A percentile compares a stretch with the other conserved stretches of the same genome.
Conservation (phyloP, 2,797 vertebrate genomes). For the Onychomys torridus region DNA sequence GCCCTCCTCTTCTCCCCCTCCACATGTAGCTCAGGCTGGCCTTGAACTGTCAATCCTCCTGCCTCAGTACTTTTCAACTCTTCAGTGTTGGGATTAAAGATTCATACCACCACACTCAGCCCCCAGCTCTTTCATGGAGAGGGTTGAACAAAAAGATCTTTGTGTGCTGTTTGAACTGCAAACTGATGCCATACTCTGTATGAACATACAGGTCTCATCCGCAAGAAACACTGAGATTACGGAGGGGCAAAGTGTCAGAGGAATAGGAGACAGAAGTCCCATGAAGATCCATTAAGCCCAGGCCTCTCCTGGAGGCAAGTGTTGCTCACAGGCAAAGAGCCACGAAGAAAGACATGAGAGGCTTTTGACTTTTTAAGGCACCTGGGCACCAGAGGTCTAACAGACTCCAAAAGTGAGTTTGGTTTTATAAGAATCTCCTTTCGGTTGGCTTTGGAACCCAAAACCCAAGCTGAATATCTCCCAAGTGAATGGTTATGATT, state of each 20-base stretch:
- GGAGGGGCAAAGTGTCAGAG: not conserved
- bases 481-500: not conserved
- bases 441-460: not conserved
- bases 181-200: not conserved
- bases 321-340: not conserved
- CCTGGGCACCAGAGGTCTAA: too few species aligned
- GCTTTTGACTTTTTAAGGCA: not conserved
- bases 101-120: not conserved
- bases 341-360: not conserved
- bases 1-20: too few species aligned
- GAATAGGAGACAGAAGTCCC: not conserved
- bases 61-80: not conserved
- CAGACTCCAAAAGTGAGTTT: not conserved
- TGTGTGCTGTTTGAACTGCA: not conserved
- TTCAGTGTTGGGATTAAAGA: not conserved
- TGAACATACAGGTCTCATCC: not conserved
- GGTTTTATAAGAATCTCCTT: not conserved
- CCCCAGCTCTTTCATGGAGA: not conserved
- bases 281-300: accelerated
- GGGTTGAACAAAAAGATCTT: not conserved
- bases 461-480: not conserved
- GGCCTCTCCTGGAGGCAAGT: not conserved
- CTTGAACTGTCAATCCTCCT: not conserved
- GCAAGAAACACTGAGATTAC: not conserved
- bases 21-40: not conserved